Evolutionary conservation across 2,888 invertebrate species (phyloP).

Genomic region (Dasypolia templi): DNA sequence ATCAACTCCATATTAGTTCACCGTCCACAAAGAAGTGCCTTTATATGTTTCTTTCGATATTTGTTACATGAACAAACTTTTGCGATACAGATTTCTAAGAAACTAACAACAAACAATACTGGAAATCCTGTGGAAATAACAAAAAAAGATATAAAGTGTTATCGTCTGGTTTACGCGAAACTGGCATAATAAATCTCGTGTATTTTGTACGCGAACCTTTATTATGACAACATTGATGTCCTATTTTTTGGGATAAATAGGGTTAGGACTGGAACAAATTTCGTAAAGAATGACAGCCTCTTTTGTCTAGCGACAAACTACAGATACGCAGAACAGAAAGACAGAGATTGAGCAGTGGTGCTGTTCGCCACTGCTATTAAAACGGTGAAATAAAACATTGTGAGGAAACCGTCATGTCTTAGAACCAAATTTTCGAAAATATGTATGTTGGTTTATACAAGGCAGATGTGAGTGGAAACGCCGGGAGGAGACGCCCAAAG

Average conservation of each 20-base stretch:
- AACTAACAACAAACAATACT: conserved; percentile 20
- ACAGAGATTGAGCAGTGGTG: too few relatives aligned
- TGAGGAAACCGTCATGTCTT: too few relatives aligned
- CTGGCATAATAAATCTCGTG: conserved; percentile 26
- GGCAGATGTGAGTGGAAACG: too few relatives aligned
- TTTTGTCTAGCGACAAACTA: not conserved
- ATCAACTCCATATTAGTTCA: conserved; percentile 14
- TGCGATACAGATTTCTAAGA: conserved; percentile 18
- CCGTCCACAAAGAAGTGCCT: conserved; percentile 28
- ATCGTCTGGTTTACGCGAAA: conserved; percentile 5
- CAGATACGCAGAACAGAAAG: not conserved
- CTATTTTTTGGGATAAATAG: conserved; percentile 3
- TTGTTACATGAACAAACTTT: conserved; percentile 39
- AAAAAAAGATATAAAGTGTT: conserved; percentile 31
- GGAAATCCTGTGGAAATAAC: conserved; percentile 31
- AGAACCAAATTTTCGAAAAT: too few relatives aligned
- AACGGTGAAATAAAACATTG: too few relatives aligned
- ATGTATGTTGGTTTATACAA: too few relatives aligned
- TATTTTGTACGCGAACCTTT: conserved; percentile 19
- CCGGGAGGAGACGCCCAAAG: too few relatives aligned
- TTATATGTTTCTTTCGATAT: conserved; percentile 35
- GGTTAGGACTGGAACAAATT: conserved; percentile 1
- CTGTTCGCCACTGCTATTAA: too few relatives aligned
- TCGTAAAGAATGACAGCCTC: not conserved
- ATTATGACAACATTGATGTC: conserved; percentile 25